Base-by-base conservation (phyloP, 2,888 invertebrate species). In the Lycocerus yunnanus region DNA sequence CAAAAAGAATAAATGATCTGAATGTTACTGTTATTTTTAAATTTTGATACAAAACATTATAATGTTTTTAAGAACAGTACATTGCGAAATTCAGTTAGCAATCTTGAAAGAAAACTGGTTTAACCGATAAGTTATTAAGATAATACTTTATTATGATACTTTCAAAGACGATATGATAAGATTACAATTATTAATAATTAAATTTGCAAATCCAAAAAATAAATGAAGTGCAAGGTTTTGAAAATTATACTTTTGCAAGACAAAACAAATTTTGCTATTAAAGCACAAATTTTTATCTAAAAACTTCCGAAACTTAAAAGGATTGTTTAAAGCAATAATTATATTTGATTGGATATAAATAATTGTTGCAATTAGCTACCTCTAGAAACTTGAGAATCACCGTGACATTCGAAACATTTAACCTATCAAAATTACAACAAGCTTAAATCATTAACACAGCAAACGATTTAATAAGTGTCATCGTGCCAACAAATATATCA, bases 391-490 rank as follows among this genome's bases (percentile, higher is more conserved):
- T 43, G 5, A 43, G 43, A 43, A 43, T n/a, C n/a, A 6, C n/a
- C 6, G 61, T 13, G 21, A 3, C 13, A 24, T 24, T 21, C 16
- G 21, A 63, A 63, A 43, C 66, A 59, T 72, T 75, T 78, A 74
- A 76, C 74, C 20, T 63, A 63, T 63, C 61, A 63, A 18, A 63
- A 63, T 68, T 71, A 74, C 71, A 68, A 60, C 74, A 76, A 78
- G 78, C 68, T 78, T 78, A 80, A 80, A 79, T 80, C 78, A 84
- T 85, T 85, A 85, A 83, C 74, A 80, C 80, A 83, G 84, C 84
- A 85, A 85, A 86, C 85, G 83, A 82, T 86, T 85, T 86, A 86
- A 87, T 86, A 86, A 86, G 86, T 86, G 85, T 85, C 85, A 86
- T 86, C 86, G 83, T 84, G 81, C 82, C 78, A 69, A 81, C 82